Conservation (phyloP, 2,113 vertebrate genomes). For the Brachionichthys hirsutus region DNA sequence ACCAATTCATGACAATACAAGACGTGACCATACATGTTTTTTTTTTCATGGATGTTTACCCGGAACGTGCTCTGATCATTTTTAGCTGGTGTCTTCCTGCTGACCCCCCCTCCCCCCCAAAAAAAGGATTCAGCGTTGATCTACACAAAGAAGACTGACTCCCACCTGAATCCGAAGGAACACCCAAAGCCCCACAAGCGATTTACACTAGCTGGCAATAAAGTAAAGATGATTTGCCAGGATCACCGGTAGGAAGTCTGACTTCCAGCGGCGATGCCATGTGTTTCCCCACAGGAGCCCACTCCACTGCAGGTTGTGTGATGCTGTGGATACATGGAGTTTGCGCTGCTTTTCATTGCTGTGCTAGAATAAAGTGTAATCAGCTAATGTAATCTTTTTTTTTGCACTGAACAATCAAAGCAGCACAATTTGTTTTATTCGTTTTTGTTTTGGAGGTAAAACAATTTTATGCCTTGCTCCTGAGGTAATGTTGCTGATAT, state of each 20-base stretch:
- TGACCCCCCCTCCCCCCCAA: neutral
- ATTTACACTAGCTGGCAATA: neutral
- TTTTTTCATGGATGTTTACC: no score
- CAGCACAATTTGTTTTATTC: no score
- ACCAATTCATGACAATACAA: no score
- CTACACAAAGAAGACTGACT: conserved; percentile 4
- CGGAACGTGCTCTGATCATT: no score
- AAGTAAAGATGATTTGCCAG: neutral
- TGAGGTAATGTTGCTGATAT: no score
- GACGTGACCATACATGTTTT: no score
- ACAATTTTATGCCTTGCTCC: no score
- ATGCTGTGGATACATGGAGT: neutral
- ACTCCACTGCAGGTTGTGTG: neutral
- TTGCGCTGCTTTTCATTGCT: neutral
- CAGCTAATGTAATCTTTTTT: no score
- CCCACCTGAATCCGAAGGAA: neutral
- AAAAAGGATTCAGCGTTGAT: neutral
- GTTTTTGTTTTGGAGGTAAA: no score
- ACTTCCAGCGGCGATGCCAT: conserved; percentile 4
- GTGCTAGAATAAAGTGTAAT: neutral
- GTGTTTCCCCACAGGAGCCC: conserved; percentile 3
- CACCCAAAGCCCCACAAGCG: neutral
- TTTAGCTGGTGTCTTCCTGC: neutral
- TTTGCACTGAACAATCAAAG: no score
- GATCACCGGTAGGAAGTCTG: conserved; percentile 1